Evolutionary conservation across 2,797 vertebrate genomes (phyloP).

Genomic region (Chrysocyon brachyurus): DNA sequence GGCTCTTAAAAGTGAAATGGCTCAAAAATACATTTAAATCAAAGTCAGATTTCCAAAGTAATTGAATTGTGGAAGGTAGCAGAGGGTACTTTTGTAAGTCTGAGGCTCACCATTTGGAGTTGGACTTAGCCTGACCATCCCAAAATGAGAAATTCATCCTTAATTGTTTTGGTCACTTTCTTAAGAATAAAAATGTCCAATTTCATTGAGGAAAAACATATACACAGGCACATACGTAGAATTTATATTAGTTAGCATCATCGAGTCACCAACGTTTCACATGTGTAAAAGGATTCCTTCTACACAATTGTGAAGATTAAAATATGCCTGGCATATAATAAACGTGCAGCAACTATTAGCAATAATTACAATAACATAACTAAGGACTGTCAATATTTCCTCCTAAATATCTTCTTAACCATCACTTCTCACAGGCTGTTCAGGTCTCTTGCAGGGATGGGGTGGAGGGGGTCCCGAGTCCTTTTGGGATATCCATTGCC

Average conservation of each 20-base stretch:
- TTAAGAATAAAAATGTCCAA: background rate
- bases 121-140: background rate
- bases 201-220: background rate
- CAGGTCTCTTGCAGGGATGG: background rate
- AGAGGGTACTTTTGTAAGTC: background rate
- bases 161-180: background rate
- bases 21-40: constrained; percentile 50
- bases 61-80: background rate
- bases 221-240: background rate
- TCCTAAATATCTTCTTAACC: background rate
- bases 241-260: background rate
- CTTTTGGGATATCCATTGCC: too few relatives aligned
- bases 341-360: background rate
- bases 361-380: background rate
- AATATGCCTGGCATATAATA: background rate
- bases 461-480: background rate
- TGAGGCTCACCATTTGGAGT: background rate
- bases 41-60: background rate
- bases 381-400: too few relatives aligned
- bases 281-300: accelerated
- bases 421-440: background rate
- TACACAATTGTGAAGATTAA: background rate
- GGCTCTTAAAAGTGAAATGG: constrained; percentile 71
- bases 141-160: background rate
- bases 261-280: accelerated